A percentile compares a stretch with the other conserved stretches of the same genome.
Evolutionary conservation across 2,113 vertebrate genomes (phyloP).

Genomic region (Tupaia tana): DNA sequence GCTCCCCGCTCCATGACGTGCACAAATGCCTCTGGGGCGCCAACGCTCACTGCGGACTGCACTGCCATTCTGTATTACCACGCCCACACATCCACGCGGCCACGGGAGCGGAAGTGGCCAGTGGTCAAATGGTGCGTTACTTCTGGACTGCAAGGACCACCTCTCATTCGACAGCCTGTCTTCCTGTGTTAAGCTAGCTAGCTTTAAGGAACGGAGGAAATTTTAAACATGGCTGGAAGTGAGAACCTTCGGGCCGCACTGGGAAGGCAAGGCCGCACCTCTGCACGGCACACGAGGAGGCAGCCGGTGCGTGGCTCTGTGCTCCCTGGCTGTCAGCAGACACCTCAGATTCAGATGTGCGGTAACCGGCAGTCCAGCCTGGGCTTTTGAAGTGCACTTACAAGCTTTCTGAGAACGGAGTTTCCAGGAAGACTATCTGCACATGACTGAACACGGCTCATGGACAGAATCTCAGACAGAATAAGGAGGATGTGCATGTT

Average conservation of each 20-base stretch:
- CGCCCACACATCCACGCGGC: no score
- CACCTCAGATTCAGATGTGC: background rate
- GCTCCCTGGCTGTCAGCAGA: background rate
- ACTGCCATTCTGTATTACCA: no score
- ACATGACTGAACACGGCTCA: conserved; percentile 9
- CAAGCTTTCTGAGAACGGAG: background rate
- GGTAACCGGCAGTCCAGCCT: background rate
- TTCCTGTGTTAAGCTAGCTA: background rate
- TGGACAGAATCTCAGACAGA: conserved; percentile 50
- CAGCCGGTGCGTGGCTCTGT: background rate
- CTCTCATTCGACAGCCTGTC: background rate
- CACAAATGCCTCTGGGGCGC: no score
- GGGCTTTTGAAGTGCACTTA: background rate
- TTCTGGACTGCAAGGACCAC: background rate
- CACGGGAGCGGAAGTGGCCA: no score
- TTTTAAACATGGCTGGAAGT: background rate
- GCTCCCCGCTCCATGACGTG: background rate
- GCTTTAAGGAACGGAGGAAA: background rate
- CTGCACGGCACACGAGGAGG: no score
- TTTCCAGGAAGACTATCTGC: background rate
- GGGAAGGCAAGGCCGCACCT: no score
- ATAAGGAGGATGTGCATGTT: conserved; percentile 34
- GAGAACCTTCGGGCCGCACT: background rate
- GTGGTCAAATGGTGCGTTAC: background rate
- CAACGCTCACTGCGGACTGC: no score